Percentiles rank a stretch among this genome's conserved stretches.
phyloP scores from a whole-genome alignment of 2,797 vertebrate genomes.

The Xiphophorus birchmanni region DNA sequence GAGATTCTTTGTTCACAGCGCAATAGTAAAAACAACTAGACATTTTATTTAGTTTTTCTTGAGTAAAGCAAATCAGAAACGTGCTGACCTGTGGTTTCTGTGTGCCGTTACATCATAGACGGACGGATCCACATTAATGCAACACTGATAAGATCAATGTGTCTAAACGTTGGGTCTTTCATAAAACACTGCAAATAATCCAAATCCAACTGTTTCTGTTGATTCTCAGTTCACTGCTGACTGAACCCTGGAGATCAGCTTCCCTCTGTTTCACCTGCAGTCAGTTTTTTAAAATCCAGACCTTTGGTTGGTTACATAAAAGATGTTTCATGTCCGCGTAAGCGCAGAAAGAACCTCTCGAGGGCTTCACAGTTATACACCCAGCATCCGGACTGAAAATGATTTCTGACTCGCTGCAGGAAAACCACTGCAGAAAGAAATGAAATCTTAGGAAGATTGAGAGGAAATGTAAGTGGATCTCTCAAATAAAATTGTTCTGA shows the following conservation, averaged over 20 bases:
- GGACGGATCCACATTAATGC: not conserved
- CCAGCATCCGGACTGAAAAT: slow-evolving; percentile 25
- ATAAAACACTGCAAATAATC: not conserved
- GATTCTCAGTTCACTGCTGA: not conserved
- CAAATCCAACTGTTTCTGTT: not conserved
- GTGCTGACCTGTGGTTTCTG: not conserved
- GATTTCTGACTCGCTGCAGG: slow-evolving; percentile 26
- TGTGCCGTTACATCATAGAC: no score
- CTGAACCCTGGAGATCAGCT: slow-evolving; percentile 20
- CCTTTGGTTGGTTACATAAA: slow-evolving; percentile 66
- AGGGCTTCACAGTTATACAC: slow-evolving; percentile 49
- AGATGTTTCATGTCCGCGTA: slow-evolving; percentile 55
- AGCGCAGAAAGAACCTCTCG: slow-evolving; percentile 61
- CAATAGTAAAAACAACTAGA: not conserved
- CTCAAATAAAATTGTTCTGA: not conserved
- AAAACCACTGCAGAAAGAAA: slow-evolving; percentile 14
- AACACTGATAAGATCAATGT: not conserved
- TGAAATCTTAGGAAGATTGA: slow-evolving; percentile 15
- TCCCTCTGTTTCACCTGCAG: slow-evolving; percentile 46
- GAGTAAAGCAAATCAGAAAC: not conserved
- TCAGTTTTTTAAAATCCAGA: slow-evolving; percentile 64
- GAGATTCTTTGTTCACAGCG: not conserved
- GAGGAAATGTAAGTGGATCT: slow-evolving; percentile 7
- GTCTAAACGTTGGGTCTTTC: not conserved
- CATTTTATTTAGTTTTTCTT: not conserved